phyloP scores from a whole-genome alignment of 2,888 invertebrate genomes.

The Pristionchus arcanus region DNA sequence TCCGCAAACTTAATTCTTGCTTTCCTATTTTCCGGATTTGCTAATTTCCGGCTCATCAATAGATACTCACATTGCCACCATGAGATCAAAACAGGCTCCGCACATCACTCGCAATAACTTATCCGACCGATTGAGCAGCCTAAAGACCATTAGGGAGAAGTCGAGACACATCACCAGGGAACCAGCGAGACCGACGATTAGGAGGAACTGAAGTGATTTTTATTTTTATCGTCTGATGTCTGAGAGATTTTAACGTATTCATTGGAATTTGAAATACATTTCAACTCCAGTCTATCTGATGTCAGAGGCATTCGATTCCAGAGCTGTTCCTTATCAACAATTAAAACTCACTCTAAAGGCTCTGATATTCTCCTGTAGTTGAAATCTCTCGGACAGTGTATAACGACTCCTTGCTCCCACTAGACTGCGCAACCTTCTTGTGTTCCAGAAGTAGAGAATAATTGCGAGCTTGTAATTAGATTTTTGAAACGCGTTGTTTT shows the following conservation, averaged over 20 bases:
- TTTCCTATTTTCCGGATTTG: too few relatives aligned
- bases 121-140: not conserved
- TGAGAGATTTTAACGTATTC: too few relatives aligned
- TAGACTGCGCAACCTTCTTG: not conserved
- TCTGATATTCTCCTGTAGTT: constrained; percentile 3
- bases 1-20: too few relatives aligned
- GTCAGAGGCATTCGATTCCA: too few relatives aligned
- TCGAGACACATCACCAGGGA: not conserved
- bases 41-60: too few relatives aligned
- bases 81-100: not conserved
- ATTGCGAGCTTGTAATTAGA: not conserved
- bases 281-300: too few relatives aligned
- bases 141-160: not conserved
- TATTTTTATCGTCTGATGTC: too few relatives aligned
- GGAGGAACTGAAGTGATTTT: not conserved
- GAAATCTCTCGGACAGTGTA: not conserved
- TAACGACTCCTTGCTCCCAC: not conserved
- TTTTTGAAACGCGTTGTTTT: not conserved
- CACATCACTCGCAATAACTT: not conserved
- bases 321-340: too few relatives aligned
- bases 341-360: not conserved
- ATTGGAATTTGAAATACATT: too few relatives aligned
- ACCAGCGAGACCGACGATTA: not conserved
- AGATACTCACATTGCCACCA: not conserved
- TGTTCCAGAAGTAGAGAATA: not conserved